Evolutionary conservation across 2,113 vertebrate genomes (phyloP), one percentile per base, ranked within the genome.

Genomic region (Nycticryphes semicollaris): DNA sequence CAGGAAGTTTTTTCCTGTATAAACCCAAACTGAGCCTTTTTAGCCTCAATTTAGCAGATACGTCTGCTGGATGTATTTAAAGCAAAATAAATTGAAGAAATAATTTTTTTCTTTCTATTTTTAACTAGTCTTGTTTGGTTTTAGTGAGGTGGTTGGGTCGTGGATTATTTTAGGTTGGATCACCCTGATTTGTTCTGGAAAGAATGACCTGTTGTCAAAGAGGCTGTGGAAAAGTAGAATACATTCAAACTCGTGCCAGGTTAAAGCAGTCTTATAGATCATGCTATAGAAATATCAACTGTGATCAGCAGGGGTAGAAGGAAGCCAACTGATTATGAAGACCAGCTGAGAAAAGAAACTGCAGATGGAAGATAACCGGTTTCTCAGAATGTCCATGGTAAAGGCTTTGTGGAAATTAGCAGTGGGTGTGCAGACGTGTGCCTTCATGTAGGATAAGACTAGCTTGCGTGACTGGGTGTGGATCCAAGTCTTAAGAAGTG

Each of bases 331-430:
- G 91, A 93, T 94, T 91, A 95, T 84, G 76, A 95, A 94, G 90
- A 93, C 66, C 92, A 95, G 77, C 90, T 93, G 96, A 96, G 91
- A 93, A 93, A 95, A 88, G 92, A 89, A 94, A 87, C 51, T 87
- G 35, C 89, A 96, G 88, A 92, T 75, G 76, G 57, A 81, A 87
- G 84, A 94, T 45, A 96, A 89, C 62, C 0, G 1, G 57, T 94
- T 94, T 94, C 70, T 81, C 91, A 94, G 70, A 89, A 79, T 0
- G 9, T 43, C 57, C 5, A 1, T 39, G 51, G 72, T 77, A 60
- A 78, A 80, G 41, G n/a, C 28, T 84, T 76, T 68, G 39, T 94
- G 93, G 70, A 69, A 92, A 48, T 53, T 14, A 93, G 57, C 51
- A 56, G 43, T 66, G 88, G 62, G 60, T 72, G 54, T 25, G 7